Evolutionary conservation across 2,888 invertebrate species (phyloP).

Genomic region (Cantharis nigra): DNA sequence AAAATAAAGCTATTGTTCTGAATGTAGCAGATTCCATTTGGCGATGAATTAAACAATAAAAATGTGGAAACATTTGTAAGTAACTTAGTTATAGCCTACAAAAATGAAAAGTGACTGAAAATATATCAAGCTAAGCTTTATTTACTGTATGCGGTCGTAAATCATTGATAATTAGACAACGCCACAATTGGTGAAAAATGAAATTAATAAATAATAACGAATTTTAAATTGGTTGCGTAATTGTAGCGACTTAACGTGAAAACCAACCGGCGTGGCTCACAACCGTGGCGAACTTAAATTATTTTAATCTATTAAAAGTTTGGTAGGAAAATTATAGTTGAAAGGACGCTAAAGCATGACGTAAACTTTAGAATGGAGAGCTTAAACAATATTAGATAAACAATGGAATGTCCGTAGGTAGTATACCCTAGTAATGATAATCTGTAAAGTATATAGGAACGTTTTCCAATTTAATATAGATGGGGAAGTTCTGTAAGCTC

Average conservation of each 20-base stretch:
- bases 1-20: neutral
- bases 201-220: neutral
- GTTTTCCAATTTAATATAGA: neutral
- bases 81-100: neutral
- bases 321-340: neutral
- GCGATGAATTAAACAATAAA: neutral
- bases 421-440: neutral
- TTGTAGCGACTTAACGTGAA: neutral
- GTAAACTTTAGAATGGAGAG: neutral
- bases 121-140: slow-evolving; percentile 2
- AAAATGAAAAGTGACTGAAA: slow-evolving; percentile 2
- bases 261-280: neutral
- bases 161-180: neutral
- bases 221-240: neutral
- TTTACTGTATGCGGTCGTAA: neutral
- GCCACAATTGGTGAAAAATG: neutral
- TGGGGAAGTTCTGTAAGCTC: neutral
- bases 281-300: neutral
- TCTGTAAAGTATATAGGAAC: neutral
- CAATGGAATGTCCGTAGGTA: neutral
- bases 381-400: neutral
- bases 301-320: neutral
- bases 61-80: neutral
- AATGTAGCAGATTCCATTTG: neutral
- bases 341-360: neutral